A percentile compares a stretch with the other conserved stretches of the same genome.
phyloP scores from a whole-genome alignment of 2,797 vertebrate species.

The Sylvia borin region DNA sequence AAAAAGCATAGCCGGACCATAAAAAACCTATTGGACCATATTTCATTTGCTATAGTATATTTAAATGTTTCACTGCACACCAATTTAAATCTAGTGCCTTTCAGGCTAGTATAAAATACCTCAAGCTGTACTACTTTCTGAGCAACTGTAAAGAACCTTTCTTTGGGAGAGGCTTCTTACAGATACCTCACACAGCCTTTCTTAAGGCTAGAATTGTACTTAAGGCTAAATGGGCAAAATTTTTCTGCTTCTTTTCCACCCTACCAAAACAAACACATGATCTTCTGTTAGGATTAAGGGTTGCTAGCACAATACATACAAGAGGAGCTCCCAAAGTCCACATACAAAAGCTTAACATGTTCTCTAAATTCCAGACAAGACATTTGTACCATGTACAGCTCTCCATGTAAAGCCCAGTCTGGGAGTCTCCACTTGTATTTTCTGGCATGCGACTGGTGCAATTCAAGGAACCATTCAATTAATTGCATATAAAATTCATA shows the following conservation, averaged over 20 bases:
- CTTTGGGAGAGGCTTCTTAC: conserved; percentile 28
- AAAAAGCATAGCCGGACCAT: conserved; percentile 58
- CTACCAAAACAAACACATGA: background rate
- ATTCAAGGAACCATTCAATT: background rate
- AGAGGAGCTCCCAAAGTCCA: background rate
- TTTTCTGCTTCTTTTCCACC: background rate
- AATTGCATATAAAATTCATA: background rate
- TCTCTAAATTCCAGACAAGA: background rate
- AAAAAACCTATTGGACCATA: conserved; percentile 66
- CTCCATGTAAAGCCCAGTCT: background rate
- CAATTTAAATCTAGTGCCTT: conserved; percentile 50
- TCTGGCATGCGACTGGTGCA: background rate
- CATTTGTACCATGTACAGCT: background rate
- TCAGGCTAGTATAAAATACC: conserved; percentile 27
- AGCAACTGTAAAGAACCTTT: conserved; percentile 22
- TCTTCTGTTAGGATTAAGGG: background rate
- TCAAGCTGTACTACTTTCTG: conserved; percentile 49
- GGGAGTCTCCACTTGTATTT: background rate
- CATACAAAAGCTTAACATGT: background rate
- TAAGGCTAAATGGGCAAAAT: background rate
- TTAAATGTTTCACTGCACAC: conserved; percentile 64
- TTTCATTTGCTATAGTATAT: conserved; percentile 68
- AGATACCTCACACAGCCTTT: conserved; percentile 22
- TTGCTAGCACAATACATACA: background rate
- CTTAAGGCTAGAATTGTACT: background rate